These are phyloP conservation scores for Mimas tiliae DNA, from an alignment of 2,888 invertebrate species.

Conservation along the genomic window DNA sequence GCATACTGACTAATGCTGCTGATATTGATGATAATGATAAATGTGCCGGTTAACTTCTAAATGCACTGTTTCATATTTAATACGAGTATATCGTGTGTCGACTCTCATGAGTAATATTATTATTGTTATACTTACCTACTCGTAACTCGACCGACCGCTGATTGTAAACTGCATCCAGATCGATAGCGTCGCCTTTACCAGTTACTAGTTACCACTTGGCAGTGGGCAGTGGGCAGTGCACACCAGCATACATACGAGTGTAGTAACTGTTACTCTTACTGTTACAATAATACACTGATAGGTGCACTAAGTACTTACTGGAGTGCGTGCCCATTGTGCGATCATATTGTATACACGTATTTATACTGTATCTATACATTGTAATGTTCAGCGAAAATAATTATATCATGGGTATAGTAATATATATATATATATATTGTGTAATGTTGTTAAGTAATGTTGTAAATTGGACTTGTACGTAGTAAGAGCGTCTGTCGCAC, in stretches of 20 bases:
- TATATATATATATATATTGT: constrained; percentile 38
- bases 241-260: not conserved
- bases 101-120: constrained; percentile 44
- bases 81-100: constrained; percentile 54
- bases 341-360: constrained; percentile 38
- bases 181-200: not conserved
- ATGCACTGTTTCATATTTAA: constrained; percentile 80
- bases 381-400: constrained; percentile 53
- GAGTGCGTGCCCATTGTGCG: constrained; percentile 1
- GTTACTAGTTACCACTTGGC: not conserved
- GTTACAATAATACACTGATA: too few species aligned
- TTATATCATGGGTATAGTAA: constrained; percentile 60
- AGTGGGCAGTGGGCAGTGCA: not conserved
- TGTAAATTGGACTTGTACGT: constrained; percentile 34
- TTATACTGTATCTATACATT: constrained; percentile 42
- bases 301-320: too few species aligned
- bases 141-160: not conserved
- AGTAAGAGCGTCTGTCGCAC: constrained; percentile 25
- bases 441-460: constrained; percentile 37
- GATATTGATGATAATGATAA: not conserved
- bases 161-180: constrained; percentile 11
- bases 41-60: constrained; percentile 51
- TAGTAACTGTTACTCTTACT: too few species aligned
- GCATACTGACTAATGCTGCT: constrained; percentile 55
- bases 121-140: constrained; percentile 38